Base-by-base conservation (phyloP, 1,140 invertebrate genomes). In the Teleogryllus occipitalis region DNA sequence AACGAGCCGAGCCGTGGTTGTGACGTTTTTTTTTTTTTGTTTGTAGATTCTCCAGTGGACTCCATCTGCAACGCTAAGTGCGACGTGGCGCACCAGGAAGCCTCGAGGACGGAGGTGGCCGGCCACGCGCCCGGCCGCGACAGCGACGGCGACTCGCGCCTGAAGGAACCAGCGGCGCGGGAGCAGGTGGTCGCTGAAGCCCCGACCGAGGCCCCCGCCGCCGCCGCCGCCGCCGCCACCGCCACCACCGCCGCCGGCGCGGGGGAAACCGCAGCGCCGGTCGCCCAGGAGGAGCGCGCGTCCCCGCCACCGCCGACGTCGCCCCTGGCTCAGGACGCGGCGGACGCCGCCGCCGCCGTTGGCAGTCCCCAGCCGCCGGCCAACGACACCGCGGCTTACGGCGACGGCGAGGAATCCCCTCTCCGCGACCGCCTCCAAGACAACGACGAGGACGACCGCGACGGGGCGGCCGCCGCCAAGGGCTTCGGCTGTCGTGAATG, bases 391-490 rank as follows among this genome's bases (percentile, higher is more conserved):
- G n/a, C 15, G 18, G 48, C n/a, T 47, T 7, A 27, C 10, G 78
- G 72, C 15, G 48, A 78, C 15, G 18, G 39, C 78, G 74, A 76
- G 8, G 74, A 47, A 27, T 39, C 75, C 8, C 74, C 76, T 8
- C 15, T 27, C 75, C 7, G 21, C 21, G 75, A 78, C 80, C 88
- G 92, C 47, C 89, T 88, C 79, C 91, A 92, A 85, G 92, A 91
- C 82, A 88, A 89, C 82, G 86, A 87, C 76, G 77, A 78, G 15
- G 85, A 81, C 80, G 83, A 83, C 76, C 54, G 74, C 78, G 87
- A 86, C 85, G 18, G 39, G 78, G 82, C 81, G 82, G 54, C 54
- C 54, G 54, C 54, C 1, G 54, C 7, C 54, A 82, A 88, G 78
- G 87, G 86, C 77, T 89, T 87, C 83, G 86, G 85, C 65, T 89